A percentile compares a stretch with the other conserved stretches of the same genome.
These are phyloP conservation scores for Drosophila sulfurigaster DNA, from an alignment of 1,140 invertebrate genomes.

Conservation along the genomic window DNA sequence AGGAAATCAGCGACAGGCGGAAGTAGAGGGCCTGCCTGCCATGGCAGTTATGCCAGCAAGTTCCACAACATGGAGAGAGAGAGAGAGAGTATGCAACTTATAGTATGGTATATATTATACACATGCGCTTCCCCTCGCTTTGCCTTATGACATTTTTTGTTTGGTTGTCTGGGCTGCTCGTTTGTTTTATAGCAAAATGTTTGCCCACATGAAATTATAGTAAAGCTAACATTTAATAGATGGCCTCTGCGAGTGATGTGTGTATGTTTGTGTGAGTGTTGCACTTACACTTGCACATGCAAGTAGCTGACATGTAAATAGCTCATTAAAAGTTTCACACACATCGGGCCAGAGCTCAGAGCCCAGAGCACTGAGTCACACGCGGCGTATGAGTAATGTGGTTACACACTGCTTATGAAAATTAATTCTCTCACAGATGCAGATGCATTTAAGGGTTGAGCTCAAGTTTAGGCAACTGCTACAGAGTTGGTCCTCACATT, in stretches of 20 bases:
- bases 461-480: neutral
- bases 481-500: neutral
- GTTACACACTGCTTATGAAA: slow-evolving; percentile 16
- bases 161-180: slow-evolving; percentile 45
- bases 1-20: slow-evolving; percentile 48
- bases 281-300: slow-evolving; percentile 16
- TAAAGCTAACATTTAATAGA: slow-evolving; percentile 73
- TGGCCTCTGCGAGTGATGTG: slow-evolving; percentile 41
- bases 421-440: neutral
- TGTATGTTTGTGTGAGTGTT: slow-evolving; percentile 8
- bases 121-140: neutral
- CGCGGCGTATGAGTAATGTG: slow-evolving; percentile 44
- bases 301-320: slow-evolving; percentile 2
- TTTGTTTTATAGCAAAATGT: slow-evolving; percentile 68
- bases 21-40: slow-evolving; percentile 50
- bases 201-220: slow-evolving; percentile 72
- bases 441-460: neutral
- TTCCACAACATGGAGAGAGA: neutral
- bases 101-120: slow-evolving; percentile 1
- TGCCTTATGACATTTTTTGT: slow-evolving; percentile 39
- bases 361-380: slow-evolving; percentile 9
- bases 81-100: no score
- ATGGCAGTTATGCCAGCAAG: slow-evolving; percentile 1
- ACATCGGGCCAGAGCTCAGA: neutral
- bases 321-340: slow-evolving; percentile 1